Conservation (phyloP, 2,113 vertebrate genomes). For the Periophthalmus modestus region DNA sequence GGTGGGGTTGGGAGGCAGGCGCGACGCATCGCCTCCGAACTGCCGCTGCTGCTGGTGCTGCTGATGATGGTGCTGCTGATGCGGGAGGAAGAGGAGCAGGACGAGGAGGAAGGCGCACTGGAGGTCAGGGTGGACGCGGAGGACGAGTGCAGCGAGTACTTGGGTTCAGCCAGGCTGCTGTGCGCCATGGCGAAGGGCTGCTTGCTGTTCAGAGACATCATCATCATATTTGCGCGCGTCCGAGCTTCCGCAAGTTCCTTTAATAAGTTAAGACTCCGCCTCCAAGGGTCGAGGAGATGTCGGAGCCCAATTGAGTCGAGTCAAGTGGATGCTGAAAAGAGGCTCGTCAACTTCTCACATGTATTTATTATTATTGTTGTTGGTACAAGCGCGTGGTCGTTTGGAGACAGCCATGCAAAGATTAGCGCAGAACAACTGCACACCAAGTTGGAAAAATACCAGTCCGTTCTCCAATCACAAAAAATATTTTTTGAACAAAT, state of each 20-base stretch:
- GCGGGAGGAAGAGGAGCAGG: conserved; percentile 82
- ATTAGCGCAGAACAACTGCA: conserved; percentile 45
- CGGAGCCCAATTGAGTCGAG: conserved; percentile 70
- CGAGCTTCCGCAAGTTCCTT: conserved; percentile 76
- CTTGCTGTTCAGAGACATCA: conserved; percentile 99
- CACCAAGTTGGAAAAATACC: conserved; percentile 44
- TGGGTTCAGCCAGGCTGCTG: conserved; percentile 89
- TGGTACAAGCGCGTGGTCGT: not conserved
- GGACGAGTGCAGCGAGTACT: conserved; percentile 91
- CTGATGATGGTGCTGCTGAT: conserved; percentile 79
- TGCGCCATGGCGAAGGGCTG: conserved; percentile 93
- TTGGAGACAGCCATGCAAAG: conserved; percentile 37
- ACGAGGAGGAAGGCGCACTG: conserved; percentile 78
- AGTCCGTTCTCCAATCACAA: conserved; percentile 39
- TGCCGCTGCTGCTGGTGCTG: conserved; percentile 65
- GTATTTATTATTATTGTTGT: conserved; percentile 64
- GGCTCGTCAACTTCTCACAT: conserved; percentile 70
- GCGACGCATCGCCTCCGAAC: conserved; percentile 92
- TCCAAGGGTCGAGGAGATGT: conserved; percentile 68
- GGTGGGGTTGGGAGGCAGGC: conserved; percentile 95
- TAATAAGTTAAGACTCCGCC: conserved; percentile 84
- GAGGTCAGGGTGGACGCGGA: conserved; percentile 84
- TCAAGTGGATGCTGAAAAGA: conserved; percentile 52
- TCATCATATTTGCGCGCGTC: conserved; percentile 88
- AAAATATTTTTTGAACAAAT: conserved; percentile 35